Conservation (phyloP, 2,888 invertebrate genomes). For the Elysia crispata region DNA sequence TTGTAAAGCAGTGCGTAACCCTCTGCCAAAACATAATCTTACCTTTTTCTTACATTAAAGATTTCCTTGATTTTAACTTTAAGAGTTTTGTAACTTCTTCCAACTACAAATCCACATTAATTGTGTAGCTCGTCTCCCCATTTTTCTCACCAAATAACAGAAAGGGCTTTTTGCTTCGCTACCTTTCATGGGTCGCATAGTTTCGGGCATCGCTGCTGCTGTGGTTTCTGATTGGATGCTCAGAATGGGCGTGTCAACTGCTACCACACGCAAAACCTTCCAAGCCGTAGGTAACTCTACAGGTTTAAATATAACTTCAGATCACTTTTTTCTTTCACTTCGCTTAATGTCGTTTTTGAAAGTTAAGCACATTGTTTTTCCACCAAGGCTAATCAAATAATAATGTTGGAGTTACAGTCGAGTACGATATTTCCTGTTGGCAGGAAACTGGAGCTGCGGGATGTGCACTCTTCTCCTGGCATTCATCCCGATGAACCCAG, state of each 20-base stretch:
- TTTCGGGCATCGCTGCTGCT: constrained; percentile 52
- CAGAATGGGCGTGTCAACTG: constrained; percentile 46
- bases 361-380: background rate
- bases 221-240: constrained; percentile 55
- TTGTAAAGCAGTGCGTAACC: no score
- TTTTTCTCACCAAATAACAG: constrained; percentile 44
- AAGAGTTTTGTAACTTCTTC: no score
- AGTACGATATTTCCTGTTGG: no score
- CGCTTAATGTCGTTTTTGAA: no score
- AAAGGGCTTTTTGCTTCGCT: constrained; percentile 59
- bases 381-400: background rate
- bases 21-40: no score
- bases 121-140: background rate
- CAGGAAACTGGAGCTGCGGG: constrained; percentile 62
- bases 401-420: no score
- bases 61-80: no score
- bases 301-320: no score
- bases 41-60: no score
- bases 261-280: constrained; percentile 57
- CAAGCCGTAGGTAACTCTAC: constrained; percentile 56
- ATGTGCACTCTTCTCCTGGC: constrained; percentile 55
- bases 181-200: constrained; percentile 58
- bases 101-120: no score
- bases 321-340: no score
- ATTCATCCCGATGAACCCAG: constrained; percentile 50